Evolutionary conservation across 2,888 invertebrate genomes (phyloP), one percentile per base, ranked within the genome.

Genomic region (Mythimna albipuncta): DNA sequence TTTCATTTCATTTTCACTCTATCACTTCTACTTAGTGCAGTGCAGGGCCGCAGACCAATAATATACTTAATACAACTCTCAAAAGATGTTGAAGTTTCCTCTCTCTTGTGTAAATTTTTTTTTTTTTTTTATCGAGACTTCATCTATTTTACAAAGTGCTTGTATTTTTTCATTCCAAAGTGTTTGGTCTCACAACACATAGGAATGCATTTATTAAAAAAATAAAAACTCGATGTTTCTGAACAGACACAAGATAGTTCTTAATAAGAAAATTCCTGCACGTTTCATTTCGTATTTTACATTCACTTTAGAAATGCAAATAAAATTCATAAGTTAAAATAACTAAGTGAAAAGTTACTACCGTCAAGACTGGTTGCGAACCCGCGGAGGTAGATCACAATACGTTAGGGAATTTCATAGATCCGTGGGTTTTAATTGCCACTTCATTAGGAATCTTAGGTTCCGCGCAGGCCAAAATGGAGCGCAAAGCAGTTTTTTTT

Each of bases 391-490:
- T 52, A 44, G 26, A 58, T 44, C 54, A 75, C 19, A 54, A 41
- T 50, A 76, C 19, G 21, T 58, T 77, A 38, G 59, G 21, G 52
- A 77, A 75, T 71, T 71, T 41, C 38, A 71, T 70, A 77, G 63
- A 59, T 54, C 63, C 52, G 19, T 52, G 44, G 50, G 32, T 75
- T 75, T 54, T 76, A 57, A 71, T 64, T 64, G 54, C 52, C 77
- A 59, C 77, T 77, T 75, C 71, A 75, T 77, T 64, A 71, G 11
- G 32, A 70, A 58, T 70, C 58, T 77, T 41, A 70, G 44, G 2
- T 26, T 57, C 52, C 52, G 44, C 58, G 38, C 21, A 70, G 77
- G 63, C 58, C 58, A 70, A 77, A 76, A 55, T 62, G 21, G 16
- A 76, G 54, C 61, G 32, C 68, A 61, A 75, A 54, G 26, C 68